These are phyloP conservation scores for Napeogenes sylphis DNA, from an alignment of 2,888 invertebrate species.

Conservation along the genomic window DNA sequence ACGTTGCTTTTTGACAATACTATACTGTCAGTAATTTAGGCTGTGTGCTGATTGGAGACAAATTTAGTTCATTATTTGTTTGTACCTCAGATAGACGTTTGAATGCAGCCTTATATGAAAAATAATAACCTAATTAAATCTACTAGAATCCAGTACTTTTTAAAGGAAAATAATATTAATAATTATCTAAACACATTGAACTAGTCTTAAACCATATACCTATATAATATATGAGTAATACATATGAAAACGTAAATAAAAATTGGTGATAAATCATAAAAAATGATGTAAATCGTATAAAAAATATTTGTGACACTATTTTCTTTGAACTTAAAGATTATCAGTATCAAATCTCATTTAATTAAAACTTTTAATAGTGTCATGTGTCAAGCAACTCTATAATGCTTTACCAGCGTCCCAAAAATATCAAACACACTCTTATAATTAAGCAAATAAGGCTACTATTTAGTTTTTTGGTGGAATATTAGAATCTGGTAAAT, in stretches of 20 bases:
- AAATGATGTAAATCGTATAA: slow-evolving; percentile 4
- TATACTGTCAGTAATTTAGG: slow-evolving; percentile 1
- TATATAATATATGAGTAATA: too few relatives aligned
- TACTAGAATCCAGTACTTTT: too few relatives aligned
- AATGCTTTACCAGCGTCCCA: slow-evolving; percentile 6
- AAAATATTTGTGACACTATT: slow-evolving; percentile 25
- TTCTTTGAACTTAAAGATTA: slow-evolving; percentile 30
- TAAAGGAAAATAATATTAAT: too few relatives aligned
- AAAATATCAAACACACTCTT: slow-evolving; percentile 3
- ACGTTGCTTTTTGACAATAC: slow-evolving; percentile 6
- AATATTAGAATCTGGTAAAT: slow-evolving; percentile 13
- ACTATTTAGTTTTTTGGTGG: slow-evolving; percentile 7
- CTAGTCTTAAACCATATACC: too few relatives aligned
- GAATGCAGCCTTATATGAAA: neutral
- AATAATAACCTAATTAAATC: too few relatives aligned
- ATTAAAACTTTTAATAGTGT: slow-evolving; percentile 31
- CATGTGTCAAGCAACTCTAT: slow-evolving; percentile 18
- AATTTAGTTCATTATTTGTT: neutral
- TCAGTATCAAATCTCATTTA: slow-evolving; percentile 27
- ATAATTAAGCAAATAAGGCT: neutral
- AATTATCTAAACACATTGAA: too few relatives aligned
- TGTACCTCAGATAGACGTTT: too few relatives aligned
- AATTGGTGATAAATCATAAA: neutral
- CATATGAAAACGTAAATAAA: neutral
- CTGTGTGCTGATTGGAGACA: neutral